These are phyloP conservation scores for Drosophila eugracilis DNA, from an alignment of 1,140 invertebrate species.

Conservation along the genomic window DNA sequence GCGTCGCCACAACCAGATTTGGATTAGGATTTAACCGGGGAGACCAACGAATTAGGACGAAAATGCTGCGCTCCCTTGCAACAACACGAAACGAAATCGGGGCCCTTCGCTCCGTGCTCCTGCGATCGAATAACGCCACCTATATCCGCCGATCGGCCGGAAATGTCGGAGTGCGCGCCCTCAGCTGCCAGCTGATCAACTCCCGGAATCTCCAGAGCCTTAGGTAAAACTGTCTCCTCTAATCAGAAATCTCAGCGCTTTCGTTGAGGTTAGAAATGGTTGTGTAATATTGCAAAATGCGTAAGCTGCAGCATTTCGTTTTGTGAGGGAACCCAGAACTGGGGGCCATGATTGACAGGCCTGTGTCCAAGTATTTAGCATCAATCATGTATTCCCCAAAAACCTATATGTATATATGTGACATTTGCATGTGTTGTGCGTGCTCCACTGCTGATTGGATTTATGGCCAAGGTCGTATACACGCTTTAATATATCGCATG, in stretches of 20 bases:
- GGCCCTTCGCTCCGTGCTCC: constrained; percentile 56
- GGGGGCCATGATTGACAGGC: constrained; percentile 33
- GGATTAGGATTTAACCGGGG: constrained; percentile 6
- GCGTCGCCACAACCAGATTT: constrained; percentile 5
- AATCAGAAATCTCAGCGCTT: constrained; percentile 1
- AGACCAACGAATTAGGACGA: constrained; percentile 31
- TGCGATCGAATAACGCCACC: constrained; percentile 40
- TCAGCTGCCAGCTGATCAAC: constrained; percentile 57
- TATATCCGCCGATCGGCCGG: constrained; percentile 24
- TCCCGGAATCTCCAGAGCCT: constrained; percentile 43
- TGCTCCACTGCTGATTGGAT: constrained; percentile 38
- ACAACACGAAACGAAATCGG: constrained; percentile 87
- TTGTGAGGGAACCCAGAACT: background rate
- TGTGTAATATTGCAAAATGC: constrained; percentile 80
- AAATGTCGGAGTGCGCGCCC: constrained; percentile 54
- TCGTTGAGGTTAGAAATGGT: constrained; percentile 79
- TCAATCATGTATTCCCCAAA: constrained; percentile 5
- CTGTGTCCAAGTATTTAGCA: constrained; percentile 38
- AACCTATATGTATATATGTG: constrained; percentile 2
- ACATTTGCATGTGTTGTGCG: constrained; percentile 32
- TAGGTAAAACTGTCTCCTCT: constrained; percentile 60
- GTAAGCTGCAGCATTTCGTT: constrained; percentile 37
- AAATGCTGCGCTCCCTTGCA: constrained; percentile 88
- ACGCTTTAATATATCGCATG: constrained; percentile 48
- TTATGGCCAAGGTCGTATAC: constrained; percentile 51